Conservation (phyloP, 2,888 invertebrate species). For the Parnassius smintheus region DNA sequence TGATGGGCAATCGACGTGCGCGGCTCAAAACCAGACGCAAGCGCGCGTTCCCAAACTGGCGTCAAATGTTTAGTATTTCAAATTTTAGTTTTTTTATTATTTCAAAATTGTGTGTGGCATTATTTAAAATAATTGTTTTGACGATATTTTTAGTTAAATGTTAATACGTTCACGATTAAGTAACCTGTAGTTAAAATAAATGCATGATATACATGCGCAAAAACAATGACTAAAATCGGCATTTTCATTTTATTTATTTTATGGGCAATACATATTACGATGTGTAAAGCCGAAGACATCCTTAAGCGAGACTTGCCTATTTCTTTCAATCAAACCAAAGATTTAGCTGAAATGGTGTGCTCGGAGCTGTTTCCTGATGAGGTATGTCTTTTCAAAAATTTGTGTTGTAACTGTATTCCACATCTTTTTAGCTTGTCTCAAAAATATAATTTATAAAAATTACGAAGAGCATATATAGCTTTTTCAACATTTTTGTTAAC, state of each 20-base stretch:
- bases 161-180: too few species aligned
- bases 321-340: slow-evolving; percentile 25
- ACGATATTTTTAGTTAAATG: too few species aligned
- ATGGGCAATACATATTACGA: slow-evolving; percentile 1
- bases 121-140: too few species aligned
- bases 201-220: background rate
- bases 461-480: too few species aligned
- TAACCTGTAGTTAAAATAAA: too few species aligned
- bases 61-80: background rate
- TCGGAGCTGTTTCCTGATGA: slow-evolving; percentile 23
- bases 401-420: too few species aligned
- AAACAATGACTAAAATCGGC: slow-evolving; percentile 11
- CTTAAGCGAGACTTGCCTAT: slow-evolving; percentile 28
- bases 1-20: slow-evolving; percentile 50
- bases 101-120: too few species aligned
- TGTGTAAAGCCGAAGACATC: slow-evolving; percentile 22
- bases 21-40: slow-evolving; percentile 29
- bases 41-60: slow-evolving; percentile 14
- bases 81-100: background rate
- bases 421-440: too few species aligned
- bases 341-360: slow-evolving; percentile 33
- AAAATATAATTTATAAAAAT: too few species aligned
- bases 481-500: too few species aligned
- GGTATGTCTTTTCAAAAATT: slow-evolving; percentile 8
- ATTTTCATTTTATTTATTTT: slow-evolving; percentile 8